phyloP scores from a whole-genome alignment of 2,113 vertebrate genomes.

The Holacanthus passer region DNA sequence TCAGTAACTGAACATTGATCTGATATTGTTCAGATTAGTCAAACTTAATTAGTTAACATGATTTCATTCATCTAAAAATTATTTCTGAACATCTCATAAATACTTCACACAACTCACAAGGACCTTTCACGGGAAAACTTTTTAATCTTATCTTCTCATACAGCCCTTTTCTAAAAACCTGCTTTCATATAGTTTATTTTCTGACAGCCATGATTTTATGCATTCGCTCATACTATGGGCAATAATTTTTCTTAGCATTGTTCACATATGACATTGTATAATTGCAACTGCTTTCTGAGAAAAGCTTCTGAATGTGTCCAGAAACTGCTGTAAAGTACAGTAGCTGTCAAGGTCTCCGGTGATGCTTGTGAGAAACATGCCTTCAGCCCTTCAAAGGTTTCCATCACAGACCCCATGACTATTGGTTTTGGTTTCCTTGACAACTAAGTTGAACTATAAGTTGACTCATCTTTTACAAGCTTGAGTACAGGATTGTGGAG shows the following conservation, averaged over 20 bases:
- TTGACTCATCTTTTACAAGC: slow-evolving; percentile 79
- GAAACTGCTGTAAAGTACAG: slow-evolving; percentile 26
- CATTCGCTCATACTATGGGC: neutral
- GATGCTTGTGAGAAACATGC: slow-evolving; percentile 56
- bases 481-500: slow-evolving; percentile 56
- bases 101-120: too few relatives aligned
- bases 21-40: neutral
- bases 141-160: too few relatives aligned
- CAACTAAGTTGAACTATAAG: slow-evolving; percentile 78
- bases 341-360: slow-evolving; percentile 69
- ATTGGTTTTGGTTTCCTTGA: slow-evolving; percentile 82
- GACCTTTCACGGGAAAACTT: too few relatives aligned
- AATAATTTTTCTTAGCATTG: neutral
- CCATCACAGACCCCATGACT: slow-evolving; percentile 71
- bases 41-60: neutral
- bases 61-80: too few relatives aligned
- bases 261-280: neutral
- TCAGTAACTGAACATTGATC: neutral
- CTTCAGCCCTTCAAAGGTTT: slow-evolving; percentile 74
- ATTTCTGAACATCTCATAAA: too few relatives aligned
- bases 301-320: slow-evolving; percentile 21
- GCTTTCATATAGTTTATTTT: neutral
- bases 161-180: neutral
- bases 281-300: neutral
- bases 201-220: neutral